These are phyloP conservation scores for Oreochromis aureus DNA, from an alignment of 2,113 vertebrate genomes.

Conservation along the genomic window DNA sequence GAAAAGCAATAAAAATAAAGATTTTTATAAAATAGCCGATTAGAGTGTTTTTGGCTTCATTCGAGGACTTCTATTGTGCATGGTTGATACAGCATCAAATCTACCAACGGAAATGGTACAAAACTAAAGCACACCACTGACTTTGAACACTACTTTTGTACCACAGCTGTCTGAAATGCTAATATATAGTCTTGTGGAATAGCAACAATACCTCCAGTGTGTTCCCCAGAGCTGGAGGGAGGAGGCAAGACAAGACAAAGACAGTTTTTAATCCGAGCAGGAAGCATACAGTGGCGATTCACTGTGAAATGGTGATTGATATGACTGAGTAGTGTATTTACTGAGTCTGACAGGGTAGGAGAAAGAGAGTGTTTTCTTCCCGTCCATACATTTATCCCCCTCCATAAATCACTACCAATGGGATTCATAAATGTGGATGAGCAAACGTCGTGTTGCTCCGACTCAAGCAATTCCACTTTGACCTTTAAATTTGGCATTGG, in stretches of 20 bases:
- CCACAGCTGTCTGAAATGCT: conserved; percentile 56
- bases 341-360: conserved; percentile 72
- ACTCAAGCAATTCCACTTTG: conserved; percentile 70
- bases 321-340: conserved; percentile 76
- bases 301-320: conserved; percentile 75
- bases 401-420: conserved; percentile 75
- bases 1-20: neutral
- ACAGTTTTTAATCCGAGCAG: conserved; percentile 69
- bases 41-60: neutral
- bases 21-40: neutral
- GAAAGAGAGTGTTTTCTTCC: conserved; percentile 76
- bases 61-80: neutral
- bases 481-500: conserved; percentile 74
- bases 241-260: conserved; percentile 64
- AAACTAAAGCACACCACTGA: conserved; percentile 37
- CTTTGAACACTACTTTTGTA: conserved; percentile 50
- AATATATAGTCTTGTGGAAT: conserved; percentile 50
- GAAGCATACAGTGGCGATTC: conserved; percentile 68
- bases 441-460: conserved; percentile 45
- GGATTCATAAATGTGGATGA: conserved; percentile 69
- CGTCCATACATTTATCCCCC: conserved; percentile 68
- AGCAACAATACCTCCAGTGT: conserved; percentile 54
- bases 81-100: conserved; percentile 16
- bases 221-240: conserved; percentile 56
- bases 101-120: neutral